Evolutionary conservation across 2,113 vertebrate genomes (phyloP), one percentile per base, ranked within the genome.

Genomic region (Sylvicapra grimmia): DNA sequence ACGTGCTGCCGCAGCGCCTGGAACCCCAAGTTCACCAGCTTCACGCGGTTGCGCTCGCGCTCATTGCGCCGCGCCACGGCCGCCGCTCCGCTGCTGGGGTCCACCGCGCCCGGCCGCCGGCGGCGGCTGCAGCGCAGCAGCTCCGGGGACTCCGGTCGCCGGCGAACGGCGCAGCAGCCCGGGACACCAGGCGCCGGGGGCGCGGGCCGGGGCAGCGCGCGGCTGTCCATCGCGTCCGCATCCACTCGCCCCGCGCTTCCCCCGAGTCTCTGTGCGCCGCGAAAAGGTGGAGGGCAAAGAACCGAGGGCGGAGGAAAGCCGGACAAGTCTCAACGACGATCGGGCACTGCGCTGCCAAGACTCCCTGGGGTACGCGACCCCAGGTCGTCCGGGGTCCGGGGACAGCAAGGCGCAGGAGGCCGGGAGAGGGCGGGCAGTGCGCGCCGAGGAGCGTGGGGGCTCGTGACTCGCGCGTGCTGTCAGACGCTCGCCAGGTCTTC

Each of bases 21-120:
- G 99, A 99, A 99, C 53, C 99, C 99, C 99, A 99, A 98, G 99
- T 99, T 99, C 63, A 99, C 99, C 97, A 99, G 99, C 80, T 99
- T 99, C 97, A 99, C 99, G 88, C 99, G 99, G 99, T 99, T 99
- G 94, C 99, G 98, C 98, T 99, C 99, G 6, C 99, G 98, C 89
- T 99, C 99, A 96, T 99, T 99, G 72, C 99, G 99, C 51, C 99
- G 98, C 40, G 99, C 99, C 95, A 99, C 99, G 8, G 99, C 99
- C 53, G 99, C 99, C 6, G 99, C 89, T 97, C 98, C 99, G 98
- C 98, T 98, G 97, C 98, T 99, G 98, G 4, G 98, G 98, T 97
- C 99, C 1, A 79, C 13, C 0, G 92, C 10, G n/a, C 92, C 86
- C 0, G 90, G 83, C 49, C 99, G 99, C 95, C 99, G 98, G 18